Evolutionary conservation across 2,113 vertebrate species (phyloP), one percentile per base, ranked within the genome.

Genomic region (Tinamus guttatus): DNA sequence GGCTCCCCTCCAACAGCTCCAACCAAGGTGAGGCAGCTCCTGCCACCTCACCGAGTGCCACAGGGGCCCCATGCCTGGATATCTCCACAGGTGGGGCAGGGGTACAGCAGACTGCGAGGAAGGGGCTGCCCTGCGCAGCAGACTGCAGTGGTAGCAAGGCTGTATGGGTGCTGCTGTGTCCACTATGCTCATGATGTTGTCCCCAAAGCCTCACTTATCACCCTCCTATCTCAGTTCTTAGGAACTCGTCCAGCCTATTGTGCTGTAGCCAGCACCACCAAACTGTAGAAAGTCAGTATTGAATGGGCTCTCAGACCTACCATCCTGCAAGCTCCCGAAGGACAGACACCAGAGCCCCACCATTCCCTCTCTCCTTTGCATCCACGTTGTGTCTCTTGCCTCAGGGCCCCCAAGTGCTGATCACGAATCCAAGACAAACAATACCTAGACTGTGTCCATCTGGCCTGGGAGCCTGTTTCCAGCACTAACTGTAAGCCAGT

Each of bases 1-100:
- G 98, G 68, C 98, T 99, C 76, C 98, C 98, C 13, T 99, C 99
- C 87, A 99, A 99, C 97, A 99, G 98, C 97, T 99, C 99, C 40
- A 99, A 99, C 92, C 99, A 99, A 98, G 99, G 99, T 99, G 97
- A 97, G 98, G 51, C 45, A 34, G 32, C 34, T 76, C 78, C 58
- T 58, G 56, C 56, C 34, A 30, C 5, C 87, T 40, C 0, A 0
- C 18, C 56, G 5, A 43, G 19, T 49, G 34, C 65, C 4, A 17
- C 81, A 36, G 34, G 36, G 58, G 18, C 60, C 34, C 56, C 56
- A 21, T 30, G 15, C 5, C 34, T 41, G 47, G 13, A 64, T 34
- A 12, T 38, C 38, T 47, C 14, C 38, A 19, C 25, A 76, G 36
- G 27, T 0, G 1, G 24, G 59, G n/a, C 51, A 30, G 58, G 22